Evolutionary conservation across 1,140 invertebrate species (phyloP).

Genomic region (Antheraea mylitta): DNA sequence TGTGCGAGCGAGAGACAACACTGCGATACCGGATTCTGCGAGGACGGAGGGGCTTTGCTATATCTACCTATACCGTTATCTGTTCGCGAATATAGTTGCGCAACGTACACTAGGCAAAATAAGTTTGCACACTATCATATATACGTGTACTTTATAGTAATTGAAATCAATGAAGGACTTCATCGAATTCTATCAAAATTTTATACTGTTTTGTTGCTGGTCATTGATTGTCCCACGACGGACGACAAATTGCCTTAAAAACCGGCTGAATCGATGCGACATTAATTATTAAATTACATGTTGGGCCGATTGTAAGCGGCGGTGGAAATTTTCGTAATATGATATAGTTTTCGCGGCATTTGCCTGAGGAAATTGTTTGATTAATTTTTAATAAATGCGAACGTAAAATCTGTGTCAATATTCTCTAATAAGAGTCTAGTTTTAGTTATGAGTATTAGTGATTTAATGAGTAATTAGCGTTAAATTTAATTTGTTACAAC

Average conservation of each 20-base stretch:
- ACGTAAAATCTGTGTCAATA: too few relatives aligned
- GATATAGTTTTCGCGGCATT: constrained; percentile 21
- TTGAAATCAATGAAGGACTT: neutral
- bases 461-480: too few relatives aligned
- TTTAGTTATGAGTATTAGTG: too few relatives aligned
- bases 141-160: neutral
- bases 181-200: constrained; percentile 22
- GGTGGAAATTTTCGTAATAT: constrained; percentile 37
- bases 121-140: constrained; percentile 44
- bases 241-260: constrained; percentile 30
- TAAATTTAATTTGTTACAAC: constrained; percentile 3
- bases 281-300: constrained; percentile 45
- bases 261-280: constrained; percentile 34
- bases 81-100: constrained; percentile 76
- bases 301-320: constrained; percentile 51
- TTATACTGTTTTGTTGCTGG: constrained; percentile 12
- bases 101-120: constrained; percentile 66
- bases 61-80: constrained; percentile 66
- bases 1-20: constrained; percentile 44
- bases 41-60: constrained; percentile 62
- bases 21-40: constrained; percentile 54
- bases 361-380: constrained; percentile 20
- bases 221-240: constrained; percentile 20
- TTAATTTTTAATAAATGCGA: constrained; percentile 17
- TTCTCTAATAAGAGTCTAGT: too few relatives aligned